Conservation (phyloP, 2,888 invertebrate genomes). For the Zhengitettix transpicula region DNA sequence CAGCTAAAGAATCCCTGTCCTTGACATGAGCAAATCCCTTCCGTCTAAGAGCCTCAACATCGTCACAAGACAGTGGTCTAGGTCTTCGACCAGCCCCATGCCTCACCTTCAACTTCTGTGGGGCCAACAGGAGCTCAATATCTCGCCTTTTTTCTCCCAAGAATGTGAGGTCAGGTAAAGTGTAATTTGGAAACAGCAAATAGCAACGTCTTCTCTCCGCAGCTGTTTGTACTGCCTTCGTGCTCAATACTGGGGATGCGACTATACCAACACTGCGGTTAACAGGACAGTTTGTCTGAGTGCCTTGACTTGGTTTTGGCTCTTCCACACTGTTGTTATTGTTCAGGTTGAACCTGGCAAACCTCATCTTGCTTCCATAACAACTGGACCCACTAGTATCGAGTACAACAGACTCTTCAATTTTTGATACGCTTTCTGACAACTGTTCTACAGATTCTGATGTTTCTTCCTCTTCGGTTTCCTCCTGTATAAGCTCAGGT, state of each 20-base stretch:
- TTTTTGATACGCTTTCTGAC: constrained; percentile 11
- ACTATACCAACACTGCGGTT: too few species aligned
- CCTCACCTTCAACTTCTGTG: constrained; percentile 3
- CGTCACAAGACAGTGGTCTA: constrained; percentile 5
- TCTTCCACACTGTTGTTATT: constrained; percentile 33
- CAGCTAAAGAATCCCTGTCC: constrained; percentile 87
- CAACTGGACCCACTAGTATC: too few species aligned
- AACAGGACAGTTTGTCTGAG: constrained; percentile 15
- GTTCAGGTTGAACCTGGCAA: constrained; percentile 22
- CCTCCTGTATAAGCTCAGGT: constrained; percentile 37
- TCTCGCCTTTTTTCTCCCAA: constrained; percentile 26
- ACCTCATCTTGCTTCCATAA: background rate
- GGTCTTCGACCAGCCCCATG: background rate
- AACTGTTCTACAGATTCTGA: constrained; percentile 29
- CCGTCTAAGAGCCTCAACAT: constrained; percentile 52
- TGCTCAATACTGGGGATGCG: background rate
- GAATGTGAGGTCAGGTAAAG: constrained; percentile 76
- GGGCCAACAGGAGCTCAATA: constrained; percentile 1
- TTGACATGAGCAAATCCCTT: constrained; percentile 70
- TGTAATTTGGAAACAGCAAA: constrained; percentile 80
- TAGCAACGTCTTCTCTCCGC: constrained; percentile 43
- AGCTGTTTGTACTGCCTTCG: background rate
- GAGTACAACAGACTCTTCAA: background rate
- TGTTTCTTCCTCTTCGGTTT: constrained; percentile 31
- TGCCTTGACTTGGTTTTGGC: constrained; percentile 15